phyloP scores from a whole-genome alignment of 2,113 vertebrate genomes.

The Cinclus mexicanus region DNA sequence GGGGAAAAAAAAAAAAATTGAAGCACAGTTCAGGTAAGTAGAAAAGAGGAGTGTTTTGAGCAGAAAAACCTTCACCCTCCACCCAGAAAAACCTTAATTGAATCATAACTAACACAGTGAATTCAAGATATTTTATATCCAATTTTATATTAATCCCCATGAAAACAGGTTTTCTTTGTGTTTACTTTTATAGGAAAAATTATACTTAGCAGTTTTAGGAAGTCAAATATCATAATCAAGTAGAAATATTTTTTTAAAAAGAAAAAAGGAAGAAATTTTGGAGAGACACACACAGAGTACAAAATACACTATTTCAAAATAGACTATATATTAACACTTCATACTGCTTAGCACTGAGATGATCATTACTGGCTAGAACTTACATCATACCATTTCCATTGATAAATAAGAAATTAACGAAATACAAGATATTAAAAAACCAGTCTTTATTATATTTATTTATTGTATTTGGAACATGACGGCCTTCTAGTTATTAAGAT shows the following conservation, averaged over 20 bases:
- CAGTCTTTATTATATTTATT: neutral
- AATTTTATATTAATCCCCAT: neutral
- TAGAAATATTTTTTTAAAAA: neutral
- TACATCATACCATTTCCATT: neutral
- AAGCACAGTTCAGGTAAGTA: neutral
- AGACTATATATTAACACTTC: neutral
- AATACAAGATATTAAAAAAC: neutral
- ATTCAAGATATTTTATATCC: neutral
- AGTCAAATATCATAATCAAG: neutral
- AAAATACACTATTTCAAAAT: neutral
- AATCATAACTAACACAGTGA: neutral
- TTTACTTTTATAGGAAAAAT: neutral
- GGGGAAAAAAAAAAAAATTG: neutral
- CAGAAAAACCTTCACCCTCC: neutral
- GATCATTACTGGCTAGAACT: neutral
- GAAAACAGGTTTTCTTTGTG: neutral
- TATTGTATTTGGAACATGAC: neutral
- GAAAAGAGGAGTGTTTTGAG: neutral
- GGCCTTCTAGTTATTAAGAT: neutral
- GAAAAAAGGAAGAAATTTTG: neutral
- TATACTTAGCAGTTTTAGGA: neutral
- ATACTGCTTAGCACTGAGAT: neutral
- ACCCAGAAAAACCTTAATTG: neutral
- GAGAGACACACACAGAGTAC: neutral
- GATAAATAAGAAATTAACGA: neutral